These are phyloP conservation scores for Napeogenes sylphis DNA, from an alignment of 2,888 invertebrate species.

Conservation along the genomic window DNA sequence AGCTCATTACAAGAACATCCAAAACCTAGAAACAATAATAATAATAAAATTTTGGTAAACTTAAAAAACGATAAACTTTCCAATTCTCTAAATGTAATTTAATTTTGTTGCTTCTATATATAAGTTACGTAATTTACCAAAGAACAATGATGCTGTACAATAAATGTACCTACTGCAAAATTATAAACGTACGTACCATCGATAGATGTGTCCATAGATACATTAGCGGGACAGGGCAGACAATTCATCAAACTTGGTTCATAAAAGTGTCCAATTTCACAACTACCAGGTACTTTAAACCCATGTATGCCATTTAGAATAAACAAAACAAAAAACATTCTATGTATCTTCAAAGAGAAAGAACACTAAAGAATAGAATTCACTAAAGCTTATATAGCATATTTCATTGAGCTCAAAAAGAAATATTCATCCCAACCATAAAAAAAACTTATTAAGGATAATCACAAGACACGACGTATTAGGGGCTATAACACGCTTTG, in stretches of 20 bases:
- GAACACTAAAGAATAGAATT: neutral
- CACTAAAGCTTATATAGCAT: neutral
- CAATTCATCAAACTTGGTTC: slow-evolving; percentile 56
- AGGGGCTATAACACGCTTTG: slow-evolving; percentile 12
- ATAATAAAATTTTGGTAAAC: neutral
- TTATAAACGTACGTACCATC: slow-evolving; percentile 53
- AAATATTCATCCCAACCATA: slow-evolving; percentile 11
- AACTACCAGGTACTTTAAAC: slow-evolving; percentile 45
- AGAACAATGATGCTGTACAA: too few relatives aligned
- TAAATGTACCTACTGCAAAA: neutral
- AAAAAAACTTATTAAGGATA: slow-evolving; percentile 2
- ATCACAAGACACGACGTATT: slow-evolving; percentile 14
- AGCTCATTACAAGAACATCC: slow-evolving; percentile 56
- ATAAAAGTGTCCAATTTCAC: slow-evolving; percentile 51
- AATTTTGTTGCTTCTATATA: too few relatives aligned
- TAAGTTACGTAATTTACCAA: too few relatives aligned
- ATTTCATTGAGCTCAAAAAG: neutral
- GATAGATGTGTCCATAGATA: slow-evolving; percentile 49
- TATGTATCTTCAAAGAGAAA: neutral
- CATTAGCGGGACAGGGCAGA: slow-evolving; percentile 51
- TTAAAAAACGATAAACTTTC: too few relatives aligned
- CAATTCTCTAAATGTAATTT: too few relatives aligned
- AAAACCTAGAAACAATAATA: slow-evolving; percentile 46
- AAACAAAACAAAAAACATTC: slow-evolving; percentile 14
- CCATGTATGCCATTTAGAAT: slow-evolving; percentile 29